These are phyloP conservation scores for Panzeria rudis DNA, from an alignment of 2,888 invertebrate genomes.

Conservation along the genomic window DNA sequence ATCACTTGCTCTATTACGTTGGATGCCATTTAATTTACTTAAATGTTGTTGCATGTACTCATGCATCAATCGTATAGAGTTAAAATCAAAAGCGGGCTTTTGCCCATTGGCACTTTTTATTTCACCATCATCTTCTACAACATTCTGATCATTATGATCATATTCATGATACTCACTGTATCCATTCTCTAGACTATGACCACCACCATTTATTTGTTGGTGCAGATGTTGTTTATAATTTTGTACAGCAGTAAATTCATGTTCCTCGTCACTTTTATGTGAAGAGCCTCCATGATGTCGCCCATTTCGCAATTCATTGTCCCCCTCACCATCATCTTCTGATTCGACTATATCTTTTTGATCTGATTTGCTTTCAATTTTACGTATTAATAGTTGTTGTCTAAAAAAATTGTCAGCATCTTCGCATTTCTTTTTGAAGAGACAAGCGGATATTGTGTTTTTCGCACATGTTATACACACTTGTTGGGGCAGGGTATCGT, in stretches of 20 bases:
- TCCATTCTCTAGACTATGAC: conserved; percentile 39
- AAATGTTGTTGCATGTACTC: conserved; percentile 82
- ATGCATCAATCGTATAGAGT: conserved; percentile 82
- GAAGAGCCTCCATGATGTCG: conserved; percentile 42
- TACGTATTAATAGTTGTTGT: conserved; percentile 81
- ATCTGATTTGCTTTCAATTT: conserved; percentile 76
- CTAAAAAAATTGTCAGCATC: conserved; percentile 83
- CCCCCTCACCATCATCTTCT: conserved; percentile 56
- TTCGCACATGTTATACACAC: conserved; percentile 82
- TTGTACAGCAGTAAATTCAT: conserved; percentile 62
- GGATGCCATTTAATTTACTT: conserved; percentile 76
- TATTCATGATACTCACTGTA: conserved; percentile 66
- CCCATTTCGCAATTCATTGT: conserved; percentile 57
- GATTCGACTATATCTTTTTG: conserved; percentile 39
- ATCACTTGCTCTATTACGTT: conserved; percentile 36
- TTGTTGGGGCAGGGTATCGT: conserved; percentile 82
- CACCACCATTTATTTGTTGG: conserved; percentile 71
- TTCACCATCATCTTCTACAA: conserved; percentile 67
- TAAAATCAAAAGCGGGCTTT: conserved; percentile 77
- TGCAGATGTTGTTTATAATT: conserved; percentile 73
- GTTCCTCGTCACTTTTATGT: conserved; percentile 36
- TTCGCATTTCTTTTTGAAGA: conserved; percentile 83
- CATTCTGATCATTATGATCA: conserved; percentile 59
- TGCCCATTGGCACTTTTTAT: conserved; percentile 76
- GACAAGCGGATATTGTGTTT: conserved; percentile 81